Percentiles rank a stretch among this genome's conserved stretches.
phyloP scores from a whole-genome alignment of 2,888 invertebrate genomes.

The Chydorus sphaericus region DNA sequence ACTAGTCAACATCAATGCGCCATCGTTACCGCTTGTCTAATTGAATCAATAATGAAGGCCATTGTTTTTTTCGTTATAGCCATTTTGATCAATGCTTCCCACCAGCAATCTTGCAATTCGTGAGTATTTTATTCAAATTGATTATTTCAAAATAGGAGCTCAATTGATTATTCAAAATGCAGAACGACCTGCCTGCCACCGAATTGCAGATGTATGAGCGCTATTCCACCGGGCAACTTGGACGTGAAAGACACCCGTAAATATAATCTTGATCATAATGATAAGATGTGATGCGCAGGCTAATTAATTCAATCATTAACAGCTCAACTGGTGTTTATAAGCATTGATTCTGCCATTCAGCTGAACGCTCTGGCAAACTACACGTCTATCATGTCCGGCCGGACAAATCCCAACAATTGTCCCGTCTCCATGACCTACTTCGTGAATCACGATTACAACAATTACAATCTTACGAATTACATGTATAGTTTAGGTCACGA shows the following conservation, averaged over 20 bases:
- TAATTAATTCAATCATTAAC: too few species aligned
- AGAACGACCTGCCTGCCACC: background rate
- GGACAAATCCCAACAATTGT: slow-evolving; percentile 48
- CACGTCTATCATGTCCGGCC: slow-evolving; percentile 33
- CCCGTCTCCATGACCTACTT: slow-evolving; percentile 49
- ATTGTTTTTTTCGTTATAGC: too few species aligned
- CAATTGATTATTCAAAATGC: too few species aligned
- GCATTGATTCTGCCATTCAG: slow-evolving; percentile 47
- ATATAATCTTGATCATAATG: too few species aligned
- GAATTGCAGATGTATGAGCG: background rate
- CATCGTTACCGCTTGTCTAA: too few species aligned
- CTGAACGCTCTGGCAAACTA: slow-evolving; percentile 34
- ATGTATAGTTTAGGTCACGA: slow-evolving; percentile 45
- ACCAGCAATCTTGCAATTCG: too few species aligned
- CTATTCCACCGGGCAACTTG: background rate
- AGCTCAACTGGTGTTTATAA: slow-evolving; percentile 45
- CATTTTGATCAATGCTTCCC: too few species aligned
- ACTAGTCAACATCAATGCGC: too few species aligned
- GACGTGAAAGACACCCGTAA: background rate
- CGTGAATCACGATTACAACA: slow-evolving; percentile 55
- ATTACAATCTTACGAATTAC: slow-evolving; percentile 45
- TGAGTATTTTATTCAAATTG: background rate
- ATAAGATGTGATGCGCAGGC: too few species aligned
- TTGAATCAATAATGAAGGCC: too few species aligned
- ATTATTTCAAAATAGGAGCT: background rate